Percentiles rank a stretch among this genome's conserved stretches.
phyloP scores from a whole-genome alignment of 2,888 invertebrate species.

The Liodrosophila aerea region DNA sequence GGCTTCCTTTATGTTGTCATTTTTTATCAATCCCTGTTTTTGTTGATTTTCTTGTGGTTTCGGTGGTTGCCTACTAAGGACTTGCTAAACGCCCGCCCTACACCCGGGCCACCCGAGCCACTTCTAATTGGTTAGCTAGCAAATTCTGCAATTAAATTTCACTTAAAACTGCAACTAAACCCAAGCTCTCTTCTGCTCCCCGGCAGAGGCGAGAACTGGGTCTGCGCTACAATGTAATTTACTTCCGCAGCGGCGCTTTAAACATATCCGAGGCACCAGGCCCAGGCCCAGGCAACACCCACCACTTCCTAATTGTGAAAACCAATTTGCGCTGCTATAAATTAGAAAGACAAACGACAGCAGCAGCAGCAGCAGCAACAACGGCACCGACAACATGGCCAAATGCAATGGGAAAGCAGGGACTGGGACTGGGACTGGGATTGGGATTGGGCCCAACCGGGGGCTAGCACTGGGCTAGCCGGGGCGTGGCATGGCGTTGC shows the following conservation, averaged over 20 bases:
- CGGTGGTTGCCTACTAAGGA: conserved; percentile 30
- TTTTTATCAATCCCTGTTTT: background rate
- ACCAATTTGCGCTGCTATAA: conserved; percentile 77
- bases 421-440: background rate
- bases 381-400: conserved; percentile 18
- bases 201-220: conserved; percentile 18
- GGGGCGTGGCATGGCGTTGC: conserved; percentile 37
- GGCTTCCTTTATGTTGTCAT: conserved; percentile 5
- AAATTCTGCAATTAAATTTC: conserved; percentile 72
- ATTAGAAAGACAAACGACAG: conserved; percentile 74
- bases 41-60: conserved; percentile 17
- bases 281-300: conserved; percentile 64
- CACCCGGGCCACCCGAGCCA: conserved; percentile 11
- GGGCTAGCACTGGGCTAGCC: background rate
- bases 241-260: conserved; percentile 68
- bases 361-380: conserved; percentile 21
- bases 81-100: conserved; percentile 33
- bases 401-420: background rate
- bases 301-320: conserved; percentile 77
- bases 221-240: conserved; percentile 56
- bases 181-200: background rate
- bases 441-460: too few relatives aligned
- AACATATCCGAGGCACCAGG: conserved; percentile 66
- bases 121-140: conserved; percentile 55
- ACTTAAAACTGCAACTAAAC: conserved; percentile 69